These are phyloP conservation scores for Tympanoctomys barrerae DNA, from an alignment of 2,797 vertebrate genomes.

Conservation along the genomic window DNA sequence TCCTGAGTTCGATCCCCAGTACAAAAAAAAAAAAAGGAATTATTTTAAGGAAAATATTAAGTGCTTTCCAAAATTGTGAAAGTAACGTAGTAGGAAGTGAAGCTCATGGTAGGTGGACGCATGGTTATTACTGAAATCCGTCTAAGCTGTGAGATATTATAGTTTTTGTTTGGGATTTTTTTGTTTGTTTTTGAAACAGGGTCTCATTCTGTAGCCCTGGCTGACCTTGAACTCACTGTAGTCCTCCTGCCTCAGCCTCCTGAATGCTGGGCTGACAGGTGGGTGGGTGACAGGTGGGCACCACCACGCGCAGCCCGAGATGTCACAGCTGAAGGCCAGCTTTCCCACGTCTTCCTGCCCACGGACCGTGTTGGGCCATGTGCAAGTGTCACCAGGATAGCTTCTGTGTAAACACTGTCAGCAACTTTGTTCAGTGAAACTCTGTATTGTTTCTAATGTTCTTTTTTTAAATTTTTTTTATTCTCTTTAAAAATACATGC, in stretches of 20 bases:
- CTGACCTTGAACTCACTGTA: neutral
- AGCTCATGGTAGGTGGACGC: neutral
- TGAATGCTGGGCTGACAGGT: no score
- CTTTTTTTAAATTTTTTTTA: no score
- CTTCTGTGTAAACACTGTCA: neutral
- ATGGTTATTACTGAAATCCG: neutral
- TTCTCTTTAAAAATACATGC: no score
- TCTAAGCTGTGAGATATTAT: neutral
- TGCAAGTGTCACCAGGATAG: neutral
- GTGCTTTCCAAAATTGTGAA: neutral
- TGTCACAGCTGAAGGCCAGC: neutral
- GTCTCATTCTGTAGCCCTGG: neutral
- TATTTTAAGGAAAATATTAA: conserved; percentile 51
- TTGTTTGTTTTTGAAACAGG: neutral
- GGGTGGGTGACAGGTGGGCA: neutral
- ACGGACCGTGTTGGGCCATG: neutral
- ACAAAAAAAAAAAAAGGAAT: neutral
- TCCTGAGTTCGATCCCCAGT: no score
- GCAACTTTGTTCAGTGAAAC: neutral
- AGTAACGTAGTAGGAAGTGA: neutral
- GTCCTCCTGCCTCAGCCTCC: no score
- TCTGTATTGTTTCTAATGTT: no score
- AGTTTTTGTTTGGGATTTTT: neutral
- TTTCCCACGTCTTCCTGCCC: neutral
- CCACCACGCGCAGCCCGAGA: neutral